Percentiles rank a stretch among this genome's conserved stretches.
Conservation (phyloP, 2,888 invertebrate species). For the Conistra vaccinii region DNA sequence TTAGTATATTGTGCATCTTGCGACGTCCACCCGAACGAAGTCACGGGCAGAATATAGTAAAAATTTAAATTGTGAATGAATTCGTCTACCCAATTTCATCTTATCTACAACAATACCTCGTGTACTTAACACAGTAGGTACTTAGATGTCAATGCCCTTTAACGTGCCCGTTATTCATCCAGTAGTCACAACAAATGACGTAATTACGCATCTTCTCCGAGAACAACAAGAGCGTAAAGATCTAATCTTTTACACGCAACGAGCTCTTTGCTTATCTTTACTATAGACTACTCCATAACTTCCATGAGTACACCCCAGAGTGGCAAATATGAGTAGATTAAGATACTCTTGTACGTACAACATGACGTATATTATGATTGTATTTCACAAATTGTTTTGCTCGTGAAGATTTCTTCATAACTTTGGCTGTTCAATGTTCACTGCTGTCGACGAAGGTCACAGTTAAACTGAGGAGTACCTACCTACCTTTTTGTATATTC, state of each 20-base stretch:
- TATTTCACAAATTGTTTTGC: not conserved
- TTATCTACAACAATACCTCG: not conserved
- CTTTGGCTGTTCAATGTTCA: not conserved
- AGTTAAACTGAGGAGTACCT: too few species aligned
- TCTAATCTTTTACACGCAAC: slow-evolving; percentile 38
- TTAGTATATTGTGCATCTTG: too few species aligned
- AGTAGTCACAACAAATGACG: slow-evolving; percentile 34
- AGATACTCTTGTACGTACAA: not conserved
- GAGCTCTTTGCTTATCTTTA: slow-evolving; percentile 10
- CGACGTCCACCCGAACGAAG: too few species aligned
- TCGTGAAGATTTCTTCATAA: not conserved
- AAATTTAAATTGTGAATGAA: too few species aligned
- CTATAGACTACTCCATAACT: slow-evolving; percentile 3
- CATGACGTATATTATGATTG: not conserved
- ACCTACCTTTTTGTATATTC: too few species aligned
- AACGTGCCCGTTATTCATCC: slow-evolving; percentile 22
- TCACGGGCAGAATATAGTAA: too few species aligned
- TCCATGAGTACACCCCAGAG: not conserved
- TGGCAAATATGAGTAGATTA: not conserved
- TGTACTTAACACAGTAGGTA: not conserved
- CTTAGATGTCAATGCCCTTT: slow-evolving; percentile 38
- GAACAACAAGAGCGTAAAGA: slow-evolving; percentile 54
- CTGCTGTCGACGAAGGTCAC: not conserved
- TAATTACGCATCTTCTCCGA: slow-evolving; percentile 46
- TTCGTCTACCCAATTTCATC: not conserved